A percentile compares a stretch with the other conserved stretches of the same genome.
Evolutionary conservation across 1,140 invertebrate genomes (phyloP).

Genomic region (Cyclina sinensis): DNA sequence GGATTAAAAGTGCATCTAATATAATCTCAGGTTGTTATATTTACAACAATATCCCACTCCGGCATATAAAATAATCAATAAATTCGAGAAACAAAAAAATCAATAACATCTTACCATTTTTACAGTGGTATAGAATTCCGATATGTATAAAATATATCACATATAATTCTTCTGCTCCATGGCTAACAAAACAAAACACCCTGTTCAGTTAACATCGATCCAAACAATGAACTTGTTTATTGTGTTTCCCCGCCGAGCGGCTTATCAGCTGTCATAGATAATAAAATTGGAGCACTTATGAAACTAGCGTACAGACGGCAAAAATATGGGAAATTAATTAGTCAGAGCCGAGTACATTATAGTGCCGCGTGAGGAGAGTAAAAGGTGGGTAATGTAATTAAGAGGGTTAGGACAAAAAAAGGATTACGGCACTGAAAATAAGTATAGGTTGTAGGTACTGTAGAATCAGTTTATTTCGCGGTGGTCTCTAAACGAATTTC

Average conservation of each 20-base stretch:
- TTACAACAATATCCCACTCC: too few relatives aligned
- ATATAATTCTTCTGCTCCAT: neutral
- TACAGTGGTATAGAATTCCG: neutral
- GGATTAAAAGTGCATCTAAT: too few relatives aligned
- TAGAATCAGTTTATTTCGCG: too few relatives aligned
- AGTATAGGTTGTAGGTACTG: too few relatives aligned
- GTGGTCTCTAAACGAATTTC: too few relatives aligned
- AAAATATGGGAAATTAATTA: neutral
- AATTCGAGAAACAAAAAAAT: neutral
- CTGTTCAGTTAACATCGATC: neutral
- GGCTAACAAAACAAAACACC: neutral
- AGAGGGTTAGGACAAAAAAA: too few relatives aligned
- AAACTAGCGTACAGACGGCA: neutral
- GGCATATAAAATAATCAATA: neutral
- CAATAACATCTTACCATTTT: neutral
- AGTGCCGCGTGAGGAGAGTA: too few relatives aligned
- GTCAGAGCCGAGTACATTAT: neutral
- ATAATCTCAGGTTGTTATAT: too few relatives aligned
- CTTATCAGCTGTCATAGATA: conserved; percentile 24
- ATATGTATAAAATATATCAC: conserved; percentile 12
- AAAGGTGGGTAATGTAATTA: too few relatives aligned
- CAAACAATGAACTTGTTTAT: neutral
- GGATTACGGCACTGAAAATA: too few relatives aligned
- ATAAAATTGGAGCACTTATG: neutral
- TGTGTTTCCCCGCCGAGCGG: neutral